phyloP scores from a whole-genome alignment of 2,113 vertebrate species.

The Thunnus maccoyii region DNA sequence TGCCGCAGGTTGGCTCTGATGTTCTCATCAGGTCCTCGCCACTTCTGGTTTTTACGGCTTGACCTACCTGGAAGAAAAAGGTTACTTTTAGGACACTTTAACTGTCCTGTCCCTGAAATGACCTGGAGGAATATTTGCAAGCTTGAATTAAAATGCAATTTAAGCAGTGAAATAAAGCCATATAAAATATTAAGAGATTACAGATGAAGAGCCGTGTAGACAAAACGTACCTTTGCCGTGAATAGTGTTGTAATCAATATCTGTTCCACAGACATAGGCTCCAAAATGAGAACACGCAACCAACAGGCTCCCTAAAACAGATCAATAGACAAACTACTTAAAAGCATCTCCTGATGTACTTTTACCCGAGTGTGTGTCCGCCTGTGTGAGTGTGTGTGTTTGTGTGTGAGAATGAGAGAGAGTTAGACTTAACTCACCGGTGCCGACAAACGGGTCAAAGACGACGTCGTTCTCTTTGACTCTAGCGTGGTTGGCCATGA shows the following conservation, averaged over 20 bases:
- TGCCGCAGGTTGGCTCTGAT: conserved; percentile 97
- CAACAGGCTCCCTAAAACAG: conserved; percentile 91
- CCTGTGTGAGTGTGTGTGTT: background rate
- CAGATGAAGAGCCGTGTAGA: background rate
- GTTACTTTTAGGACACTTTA: background rate
- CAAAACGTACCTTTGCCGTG: conserved; percentile 91
- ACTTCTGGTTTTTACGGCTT: conserved; percentile 96
- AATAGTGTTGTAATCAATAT: conserved; percentile 98
- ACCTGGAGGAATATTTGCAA: background rate
- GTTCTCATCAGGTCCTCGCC: conserved; percentile 98
- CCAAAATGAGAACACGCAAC: conserved; percentile 96
- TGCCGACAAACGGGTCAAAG: conserved; percentile 98
- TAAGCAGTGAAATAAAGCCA: background rate
- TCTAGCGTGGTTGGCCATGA: conserved; percentile 97
- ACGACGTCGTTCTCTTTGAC: conserved; percentile 94
- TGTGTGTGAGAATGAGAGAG: background rate
- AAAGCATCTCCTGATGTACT: background rate
- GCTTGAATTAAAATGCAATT: background rate
- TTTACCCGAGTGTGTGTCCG: background rate
- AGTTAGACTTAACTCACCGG: conserved; percentile 84
- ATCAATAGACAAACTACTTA: conserved; percentile 17
- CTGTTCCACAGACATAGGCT: conserved; percentile 95
- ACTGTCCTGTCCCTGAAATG: background rate
- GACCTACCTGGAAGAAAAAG: conserved; percentile 89
- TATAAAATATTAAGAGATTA: background rate